These are phyloP conservation scores for Trichogramma pretiosum DNA, from an alignment of 1,140 invertebrate genomes.

Conservation along the genomic window DNA sequence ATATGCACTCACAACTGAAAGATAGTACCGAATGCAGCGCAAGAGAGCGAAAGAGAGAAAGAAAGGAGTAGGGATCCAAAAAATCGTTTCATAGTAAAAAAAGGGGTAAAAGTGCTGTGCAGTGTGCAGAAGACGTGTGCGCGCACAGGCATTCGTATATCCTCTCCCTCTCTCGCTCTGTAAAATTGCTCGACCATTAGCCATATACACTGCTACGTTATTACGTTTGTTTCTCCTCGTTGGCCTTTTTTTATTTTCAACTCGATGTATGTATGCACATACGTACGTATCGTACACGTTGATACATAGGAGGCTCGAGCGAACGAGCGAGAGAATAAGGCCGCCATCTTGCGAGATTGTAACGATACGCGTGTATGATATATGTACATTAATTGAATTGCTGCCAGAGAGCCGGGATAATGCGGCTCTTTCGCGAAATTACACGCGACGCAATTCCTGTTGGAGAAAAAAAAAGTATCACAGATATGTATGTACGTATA, in stretches of 20 bases:
- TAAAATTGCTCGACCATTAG: constrained; percentile 47
- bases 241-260: not conserved
- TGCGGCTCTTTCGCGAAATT: constrained; percentile 9
- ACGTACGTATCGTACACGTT: not conserved
- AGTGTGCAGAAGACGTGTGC: too few relatives aligned
- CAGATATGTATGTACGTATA: not conserved
- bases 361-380: not conserved
- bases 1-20: too few relatives aligned
- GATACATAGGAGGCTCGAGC: not conserved
- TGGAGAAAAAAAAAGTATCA: not conserved
- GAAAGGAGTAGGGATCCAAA: too few relatives aligned
- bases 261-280: not conserved
- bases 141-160: constrained; percentile 5
- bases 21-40: not conserved
- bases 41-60: not conserved
- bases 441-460: not conserved
- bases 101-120: too few relatives aligned
- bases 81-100: too few relatives aligned
- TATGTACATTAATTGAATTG: constrained; percentile 15
- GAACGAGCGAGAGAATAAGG: not conserved
- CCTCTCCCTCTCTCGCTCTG: too few relatives aligned
- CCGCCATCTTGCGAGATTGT: too few relatives aligned
- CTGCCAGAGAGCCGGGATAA: not conserved
- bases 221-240: constrained; percentile 38
- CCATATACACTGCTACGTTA: constrained; percentile 47